These are phyloP conservation scores for Tachystola acroxantha DNA, from an alignment of 2,888 invertebrate genomes.

Conservation along the genomic window DNA sequence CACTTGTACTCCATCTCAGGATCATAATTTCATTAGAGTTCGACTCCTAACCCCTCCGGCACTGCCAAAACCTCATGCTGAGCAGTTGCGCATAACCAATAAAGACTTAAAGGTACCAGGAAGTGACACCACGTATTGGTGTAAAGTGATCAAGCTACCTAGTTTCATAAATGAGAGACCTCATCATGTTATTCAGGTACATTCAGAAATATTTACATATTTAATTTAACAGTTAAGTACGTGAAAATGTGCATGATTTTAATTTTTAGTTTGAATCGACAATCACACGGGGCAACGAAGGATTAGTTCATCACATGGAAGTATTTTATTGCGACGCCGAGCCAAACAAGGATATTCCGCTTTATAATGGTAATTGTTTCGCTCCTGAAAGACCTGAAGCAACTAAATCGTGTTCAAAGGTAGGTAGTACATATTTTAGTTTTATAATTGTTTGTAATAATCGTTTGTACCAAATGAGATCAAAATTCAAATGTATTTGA, in stretches of 20 bases:
- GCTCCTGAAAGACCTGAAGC: conserved; percentile 83
- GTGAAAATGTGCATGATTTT: no score
- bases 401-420: conserved; percentile 85
- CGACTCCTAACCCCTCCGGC: conserved; percentile 77
- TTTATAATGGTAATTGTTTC: conserved; percentile 92
- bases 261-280: conserved; percentile 87
- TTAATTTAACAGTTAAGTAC: conserved; percentile 2
- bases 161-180: conserved; percentile 78
- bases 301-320: conserved; percentile 98
- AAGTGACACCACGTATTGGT: conserved; percentile 98
- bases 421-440: conserved; percentile 16
- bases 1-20: conserved; percentile 64
- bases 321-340: conserved; percentile 95
- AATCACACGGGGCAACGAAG: conserved; percentile 88
- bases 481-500: neutral
- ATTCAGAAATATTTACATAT: neutral
- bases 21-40: conserved; percentile 87
- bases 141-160: conserved; percentile 90
- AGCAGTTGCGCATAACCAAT: conserved; percentile 79
- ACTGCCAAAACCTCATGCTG: conserved; percentile 60
- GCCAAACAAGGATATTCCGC: conserved; percentile 81
- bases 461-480: no score
- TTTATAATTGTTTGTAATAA: no score
- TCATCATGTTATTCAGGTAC: conserved; percentile 88
- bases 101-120: conserved; percentile 86